A percentile compares a stretch with the other conserved stretches of the same genome.
These are phyloP conservation scores for Clistopyga incitator DNA, from an alignment of 2,888 invertebrate genomes.

Conservation along the genomic window DNA sequence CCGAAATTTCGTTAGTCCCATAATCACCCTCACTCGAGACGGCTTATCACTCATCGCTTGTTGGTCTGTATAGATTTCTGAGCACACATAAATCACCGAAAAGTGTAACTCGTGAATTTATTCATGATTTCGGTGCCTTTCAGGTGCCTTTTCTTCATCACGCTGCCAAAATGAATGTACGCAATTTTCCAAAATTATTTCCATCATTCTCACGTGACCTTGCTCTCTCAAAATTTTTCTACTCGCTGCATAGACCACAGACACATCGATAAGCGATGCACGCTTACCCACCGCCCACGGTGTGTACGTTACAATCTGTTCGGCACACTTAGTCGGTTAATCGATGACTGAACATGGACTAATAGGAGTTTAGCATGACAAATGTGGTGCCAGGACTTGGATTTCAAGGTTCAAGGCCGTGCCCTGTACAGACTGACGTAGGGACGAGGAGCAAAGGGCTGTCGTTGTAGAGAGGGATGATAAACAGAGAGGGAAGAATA, in stretches of 20 bases:
- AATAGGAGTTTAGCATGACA: background rate
- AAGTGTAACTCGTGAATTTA: background rate
- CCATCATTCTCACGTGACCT: no score
- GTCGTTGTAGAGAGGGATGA: no score
- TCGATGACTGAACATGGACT: background rate
- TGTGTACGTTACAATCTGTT: no score
- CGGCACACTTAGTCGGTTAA: background rate
- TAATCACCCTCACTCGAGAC: background rate
- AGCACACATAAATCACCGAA: background rate
- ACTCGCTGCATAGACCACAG: background rate
- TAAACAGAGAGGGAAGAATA: no score
- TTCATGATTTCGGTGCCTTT: no score
- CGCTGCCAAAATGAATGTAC: no score
- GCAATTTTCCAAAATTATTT: no score
- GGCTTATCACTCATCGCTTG: background rate
- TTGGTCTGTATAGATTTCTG: background rate
- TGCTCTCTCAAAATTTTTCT: background rate
- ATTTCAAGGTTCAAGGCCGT: background rate
- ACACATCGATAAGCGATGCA: no score
- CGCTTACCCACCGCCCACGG: no score
- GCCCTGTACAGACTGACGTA: background rate
- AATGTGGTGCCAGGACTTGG: background rate
- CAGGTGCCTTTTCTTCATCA: no score
- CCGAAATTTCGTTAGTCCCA: conserved; percentile 18
- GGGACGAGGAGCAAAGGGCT: no score